Percentiles rank a stretch among this genome's conserved stretches.
These are phyloP conservation scores for Neolamprologus ventralis DNA, from an alignment of 2,113 vertebrate species.

Conservation along the genomic window DNA sequence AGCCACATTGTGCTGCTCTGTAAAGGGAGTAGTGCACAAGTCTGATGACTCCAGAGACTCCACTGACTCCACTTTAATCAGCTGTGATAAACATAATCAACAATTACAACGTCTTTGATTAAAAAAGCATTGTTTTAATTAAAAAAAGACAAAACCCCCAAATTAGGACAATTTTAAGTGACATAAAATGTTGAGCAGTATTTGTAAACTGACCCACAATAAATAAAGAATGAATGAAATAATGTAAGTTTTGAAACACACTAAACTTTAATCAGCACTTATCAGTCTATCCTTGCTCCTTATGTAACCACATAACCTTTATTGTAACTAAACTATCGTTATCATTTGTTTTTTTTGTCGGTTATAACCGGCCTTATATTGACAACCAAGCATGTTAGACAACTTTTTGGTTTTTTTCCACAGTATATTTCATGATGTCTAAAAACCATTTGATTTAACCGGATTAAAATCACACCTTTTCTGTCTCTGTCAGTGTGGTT, in stretches of 20 bases:
- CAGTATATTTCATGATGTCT: neutral
- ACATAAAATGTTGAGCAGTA: neutral
- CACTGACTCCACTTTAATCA: neutral
- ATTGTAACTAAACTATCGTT: neutral
- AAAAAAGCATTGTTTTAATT: neutral
- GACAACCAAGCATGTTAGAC: slow-evolving; percentile 32
- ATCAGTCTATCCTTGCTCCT: slow-evolving; percentile 70
- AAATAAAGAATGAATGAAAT: neutral
- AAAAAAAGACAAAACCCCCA: neutral
- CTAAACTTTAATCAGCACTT: slow-evolving; percentile 3
- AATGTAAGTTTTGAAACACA: neutral
- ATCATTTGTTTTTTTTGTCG: slow-evolving; percentile 12
- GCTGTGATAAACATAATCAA: neutral
- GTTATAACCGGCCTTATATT: slow-evolving; percentile 1
- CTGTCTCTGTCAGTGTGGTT: slow-evolving; percentile 30
- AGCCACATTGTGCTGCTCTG: neutral
- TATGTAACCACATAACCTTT: neutral
- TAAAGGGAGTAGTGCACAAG: neutral
- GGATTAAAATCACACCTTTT: neutral
- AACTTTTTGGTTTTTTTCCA: neutral
- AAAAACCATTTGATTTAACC: neutral
- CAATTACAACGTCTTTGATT: neutral
- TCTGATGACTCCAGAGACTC: neutral
- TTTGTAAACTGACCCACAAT: neutral
- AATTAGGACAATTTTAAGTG: neutral